Evolutionary conservation across 1,140 invertebrate species (phyloP), one percentile per base, ranked within the genome.

Genomic region (Pseudomyrmex pallidus): DNA sequence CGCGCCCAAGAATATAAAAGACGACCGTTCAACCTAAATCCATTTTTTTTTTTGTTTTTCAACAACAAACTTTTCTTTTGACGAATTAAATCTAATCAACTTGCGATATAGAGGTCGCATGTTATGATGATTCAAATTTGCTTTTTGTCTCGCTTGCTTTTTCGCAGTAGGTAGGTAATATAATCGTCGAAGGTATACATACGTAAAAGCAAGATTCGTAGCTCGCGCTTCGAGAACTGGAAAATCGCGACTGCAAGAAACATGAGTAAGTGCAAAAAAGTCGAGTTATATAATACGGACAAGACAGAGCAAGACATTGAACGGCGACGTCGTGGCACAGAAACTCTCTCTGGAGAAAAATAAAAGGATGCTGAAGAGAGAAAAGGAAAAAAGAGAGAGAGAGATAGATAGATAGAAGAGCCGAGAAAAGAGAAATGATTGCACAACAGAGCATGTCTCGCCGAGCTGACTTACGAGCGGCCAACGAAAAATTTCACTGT

Each of bases 371-470:
- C 12, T 20, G 44, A 80, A 66, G 59, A 15, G 56, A 67, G 35
- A 77, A 78, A 63, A 61, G 63, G 72, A 25, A 35, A 0, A 5
- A 7, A 35, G 5, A 35, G 35, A 35, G 35, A 35, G 4, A 35
- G 35, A 25, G 25, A 25, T 2, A 25, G 25, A 35, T 35, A 35
- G 35, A 72, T 57, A 46, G 52, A 63, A 17, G 54, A 22, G 17
- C 62, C 35, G 15, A 12, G 52, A 10, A 74, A 84, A 78, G 73
- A 67, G 50, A 52, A 83, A 87, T 84, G 82, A 86, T 74, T 56
- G 73, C n/a, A 76, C 56, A 87, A 84, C 80, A 87, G 83, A 87
- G 68, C 56, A 22, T 86, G 86, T 83, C 74, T 72, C 13, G 68
- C 4, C 10, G 70, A 74, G 70, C 70, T 82, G 78, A 82, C 83